phyloP scores from a whole-genome alignment of 1,140 invertebrate genomes.

The Elymnias hypermnestra region DNA sequence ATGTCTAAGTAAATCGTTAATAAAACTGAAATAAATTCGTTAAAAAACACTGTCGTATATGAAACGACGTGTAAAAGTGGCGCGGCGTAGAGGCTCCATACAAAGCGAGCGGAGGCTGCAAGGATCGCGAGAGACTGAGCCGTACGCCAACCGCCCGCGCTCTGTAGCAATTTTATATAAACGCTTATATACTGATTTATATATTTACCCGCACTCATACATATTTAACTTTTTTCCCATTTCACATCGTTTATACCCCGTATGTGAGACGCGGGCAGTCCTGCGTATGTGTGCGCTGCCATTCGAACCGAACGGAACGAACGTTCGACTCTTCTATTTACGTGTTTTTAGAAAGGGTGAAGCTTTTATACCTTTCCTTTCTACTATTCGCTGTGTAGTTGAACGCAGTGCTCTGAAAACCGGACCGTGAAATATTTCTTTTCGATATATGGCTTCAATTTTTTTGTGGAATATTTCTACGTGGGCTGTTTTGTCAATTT shows the following conservation, averaged over 20 bases:
- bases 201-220: constrained; percentile 75
- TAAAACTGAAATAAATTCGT: background rate
- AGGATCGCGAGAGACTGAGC: constrained; percentile 57
- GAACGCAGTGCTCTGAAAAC: constrained; percentile 54
- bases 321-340: constrained; percentile 62
- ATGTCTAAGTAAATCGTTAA: constrained; percentile 5
- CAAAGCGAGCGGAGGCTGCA: constrained; percentile 23
- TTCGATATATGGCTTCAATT: constrained; percentile 69
- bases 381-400: constrained; percentile 65
- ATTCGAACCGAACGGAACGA: constrained; percentile 58
- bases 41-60: constrained; percentile 5
- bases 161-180: constrained; percentile 68
- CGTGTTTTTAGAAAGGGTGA: constrained; percentile 74
- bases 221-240: constrained; percentile 76
- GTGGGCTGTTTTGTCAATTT: constrained; percentile 42
- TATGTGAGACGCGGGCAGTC: constrained; percentile 52
- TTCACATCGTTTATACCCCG: constrained; percentile 70
- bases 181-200: constrained; percentile 73
- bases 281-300: constrained; percentile 43
- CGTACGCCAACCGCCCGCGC: constrained; percentile 38
- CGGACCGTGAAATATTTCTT: constrained; percentile 63
- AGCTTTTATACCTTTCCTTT: constrained; percentile 74
- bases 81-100: constrained; percentile 15
- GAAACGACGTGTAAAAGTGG: background rate
- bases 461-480: constrained; percentile 48